Percentiles rank a stretch among this genome's conserved stretches.
Conservation (phyloP, 53 echinoderm and acorn worm genomes). For the Henricia sp. region DNA sequence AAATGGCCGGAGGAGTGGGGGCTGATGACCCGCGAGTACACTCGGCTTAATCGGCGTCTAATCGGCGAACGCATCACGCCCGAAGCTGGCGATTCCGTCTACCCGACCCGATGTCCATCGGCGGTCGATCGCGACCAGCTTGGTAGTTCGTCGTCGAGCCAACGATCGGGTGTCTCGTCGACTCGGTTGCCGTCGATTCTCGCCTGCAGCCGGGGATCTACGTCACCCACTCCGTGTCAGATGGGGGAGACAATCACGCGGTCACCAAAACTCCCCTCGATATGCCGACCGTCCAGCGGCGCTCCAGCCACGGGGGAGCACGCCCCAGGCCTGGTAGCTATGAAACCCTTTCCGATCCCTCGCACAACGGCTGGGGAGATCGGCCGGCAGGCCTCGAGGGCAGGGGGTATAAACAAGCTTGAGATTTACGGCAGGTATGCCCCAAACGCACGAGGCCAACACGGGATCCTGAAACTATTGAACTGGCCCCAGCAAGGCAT, state of each 20-base stretch:
- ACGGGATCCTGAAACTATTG: slow-evolving; percentile 89
- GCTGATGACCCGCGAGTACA: slow-evolving; percentile 86
- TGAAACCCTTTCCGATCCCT: slow-evolving; percentile 49
- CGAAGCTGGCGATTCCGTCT: slow-evolving; percentile 70
- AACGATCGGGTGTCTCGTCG: slow-evolving; percentile 21
- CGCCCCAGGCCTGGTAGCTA: neutral
- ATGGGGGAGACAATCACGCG: slow-evolving; percentile 64
- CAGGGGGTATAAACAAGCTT: slow-evolving; percentile 53
- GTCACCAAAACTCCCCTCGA: slow-evolving; percentile 13
- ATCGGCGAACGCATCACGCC: slow-evolving; percentile 72
- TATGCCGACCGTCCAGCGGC: slow-evolving; percentile 6
- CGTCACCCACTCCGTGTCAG: neutral
- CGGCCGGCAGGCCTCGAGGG: slow-evolving; percentile 73
- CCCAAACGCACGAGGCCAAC: slow-evolving; percentile 87
- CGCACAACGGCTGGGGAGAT: slow-evolving; percentile 79
- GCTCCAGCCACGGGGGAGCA: neutral
- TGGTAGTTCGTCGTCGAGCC: neutral
- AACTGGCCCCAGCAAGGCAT: slow-evolving; percentile 93
- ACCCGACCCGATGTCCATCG: slow-evolving; percentile 58
- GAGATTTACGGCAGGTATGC: slow-evolving; percentile 90
- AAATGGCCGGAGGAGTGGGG: slow-evolving; percentile 98
- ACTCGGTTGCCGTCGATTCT: slow-evolving; percentile 38
- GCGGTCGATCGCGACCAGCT: slow-evolving; percentile 29
- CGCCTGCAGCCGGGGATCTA: neutral
- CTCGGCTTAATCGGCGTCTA: slow-evolving; percentile 79